Percentiles rank a stretch among this genome's conserved stretches.
These are phyloP conservation scores for Ceratina calcarata DNA, from an alignment of 1,140 invertebrate species.

Conservation along the genomic window DNA sequence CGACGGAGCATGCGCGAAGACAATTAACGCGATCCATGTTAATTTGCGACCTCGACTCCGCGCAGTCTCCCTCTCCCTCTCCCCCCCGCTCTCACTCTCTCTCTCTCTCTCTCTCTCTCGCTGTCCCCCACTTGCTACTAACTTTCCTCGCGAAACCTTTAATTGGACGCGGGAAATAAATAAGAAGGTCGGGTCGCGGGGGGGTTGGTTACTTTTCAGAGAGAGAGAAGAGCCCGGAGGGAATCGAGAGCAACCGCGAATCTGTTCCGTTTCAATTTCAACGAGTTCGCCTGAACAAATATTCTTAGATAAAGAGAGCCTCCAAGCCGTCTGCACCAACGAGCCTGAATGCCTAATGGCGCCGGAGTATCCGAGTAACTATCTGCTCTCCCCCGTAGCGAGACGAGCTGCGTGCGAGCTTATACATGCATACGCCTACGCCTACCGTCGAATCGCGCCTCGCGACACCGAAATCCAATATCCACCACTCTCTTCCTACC, in stretches of 20 bases:
- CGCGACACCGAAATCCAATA: constrained; percentile 30
- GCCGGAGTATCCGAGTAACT: constrained; percentile 50
- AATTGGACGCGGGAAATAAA: constrained; percentile 43
- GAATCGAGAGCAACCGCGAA: constrained; percentile 57
- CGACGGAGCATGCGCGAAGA: constrained; percentile 25
- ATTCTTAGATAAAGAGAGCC: constrained; percentile 68
- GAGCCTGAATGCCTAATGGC: constrained; percentile 57
- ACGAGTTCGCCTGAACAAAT: constrained; percentile 67
- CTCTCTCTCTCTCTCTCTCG: too few species aligned
- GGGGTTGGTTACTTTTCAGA: constrained; percentile 27
- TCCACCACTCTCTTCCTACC: neutral
- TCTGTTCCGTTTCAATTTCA: constrained; percentile 65
- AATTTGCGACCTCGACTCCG: constrained; percentile 22
- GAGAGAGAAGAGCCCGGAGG: constrained; percentile 23
- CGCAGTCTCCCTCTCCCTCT: neutral
- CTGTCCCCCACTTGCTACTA: too few species aligned
- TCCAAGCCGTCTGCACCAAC: constrained; percentile 50
- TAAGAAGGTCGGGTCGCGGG: constrained; percentile 32
- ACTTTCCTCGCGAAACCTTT: constrained; percentile 18
- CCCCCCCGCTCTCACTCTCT: too few species aligned
- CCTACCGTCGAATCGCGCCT: neutral
- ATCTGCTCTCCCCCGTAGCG: constrained; percentile 9
- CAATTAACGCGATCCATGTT: constrained; percentile 44
- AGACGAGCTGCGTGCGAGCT: constrained; percentile 20
- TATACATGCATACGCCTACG: neutral